phyloP scores from a whole-genome alignment of 2,888 invertebrate species.

The Ectobius pallidus region DNA sequence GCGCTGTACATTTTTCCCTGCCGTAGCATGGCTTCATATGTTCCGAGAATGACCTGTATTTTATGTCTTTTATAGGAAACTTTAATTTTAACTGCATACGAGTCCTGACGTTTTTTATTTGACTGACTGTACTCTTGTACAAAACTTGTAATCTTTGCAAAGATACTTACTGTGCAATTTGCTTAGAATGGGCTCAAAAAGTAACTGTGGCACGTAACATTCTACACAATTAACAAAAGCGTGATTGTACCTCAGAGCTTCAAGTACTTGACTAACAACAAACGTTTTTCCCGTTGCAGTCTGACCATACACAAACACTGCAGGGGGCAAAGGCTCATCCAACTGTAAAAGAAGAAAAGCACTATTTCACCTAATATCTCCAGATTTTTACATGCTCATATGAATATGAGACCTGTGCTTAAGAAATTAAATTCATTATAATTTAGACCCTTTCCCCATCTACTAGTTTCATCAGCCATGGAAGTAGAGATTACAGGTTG shows the following conservation, averaged over 20 bases:
- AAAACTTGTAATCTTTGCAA: no score
- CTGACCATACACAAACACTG: constrained; percentile 81
- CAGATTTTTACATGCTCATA: no score
- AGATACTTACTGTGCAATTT: constrained; percentile 59
- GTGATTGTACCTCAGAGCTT: constrained; percentile 62
- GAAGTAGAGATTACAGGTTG: no score
- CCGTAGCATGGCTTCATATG: no score
- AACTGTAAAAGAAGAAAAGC: constrained; percentile 40
- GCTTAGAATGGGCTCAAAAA: constrained; percentile 76
- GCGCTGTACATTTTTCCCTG: no score
- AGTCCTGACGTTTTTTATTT: no score
- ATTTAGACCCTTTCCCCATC: not conserved
- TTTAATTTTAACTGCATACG: no score
- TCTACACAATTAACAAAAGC: constrained; percentile 81
- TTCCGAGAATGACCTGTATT: no score
- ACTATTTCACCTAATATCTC: not conserved
- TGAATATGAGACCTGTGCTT: not conserved
- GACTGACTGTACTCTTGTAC: no score
- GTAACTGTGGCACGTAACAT: constrained; percentile 75
- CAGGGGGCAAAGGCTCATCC: constrained; percentile 69
- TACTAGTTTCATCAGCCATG: not conserved
- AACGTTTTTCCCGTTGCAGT: constrained; percentile 84
- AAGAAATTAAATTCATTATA: not conserved
- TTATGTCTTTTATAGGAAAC: no score
- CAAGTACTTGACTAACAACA: constrained; percentile 66